Evolutionary conservation across 2,113 vertebrate species (phyloP).

Genomic region (Eolophus roseicapilla): DNA sequence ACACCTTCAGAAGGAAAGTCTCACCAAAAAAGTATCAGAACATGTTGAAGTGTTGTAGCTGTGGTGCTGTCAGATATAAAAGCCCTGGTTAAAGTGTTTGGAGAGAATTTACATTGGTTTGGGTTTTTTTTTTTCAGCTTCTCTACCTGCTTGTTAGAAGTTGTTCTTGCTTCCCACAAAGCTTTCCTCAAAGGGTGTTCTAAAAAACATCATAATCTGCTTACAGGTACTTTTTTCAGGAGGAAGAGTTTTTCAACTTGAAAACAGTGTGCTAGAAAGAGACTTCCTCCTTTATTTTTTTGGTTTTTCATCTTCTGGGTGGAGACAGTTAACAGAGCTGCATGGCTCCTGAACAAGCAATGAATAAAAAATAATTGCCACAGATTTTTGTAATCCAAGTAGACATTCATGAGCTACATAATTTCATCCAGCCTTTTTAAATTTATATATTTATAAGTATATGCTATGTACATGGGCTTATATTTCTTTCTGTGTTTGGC

Average conservation of each 20-base stretch:
- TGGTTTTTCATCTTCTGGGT: background rate
- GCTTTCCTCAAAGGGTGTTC: background rate
- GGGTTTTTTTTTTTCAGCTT: background rate
- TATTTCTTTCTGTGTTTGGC: background rate
- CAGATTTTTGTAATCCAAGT: background rate
- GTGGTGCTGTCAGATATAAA: background rate
- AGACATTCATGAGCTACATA: background rate
- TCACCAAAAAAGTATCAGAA: background rate
- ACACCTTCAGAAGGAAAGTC: background rate
- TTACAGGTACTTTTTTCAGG: background rate
- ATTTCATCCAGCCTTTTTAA: background rate
- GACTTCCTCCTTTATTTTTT: background rate
- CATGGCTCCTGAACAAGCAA: background rate
- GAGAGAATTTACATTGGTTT: background rate
- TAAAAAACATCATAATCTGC: background rate
- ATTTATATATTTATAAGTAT: background rate
- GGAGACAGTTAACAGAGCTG: background rate
- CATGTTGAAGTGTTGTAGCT: accelerated
- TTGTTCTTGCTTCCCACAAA: background rate
- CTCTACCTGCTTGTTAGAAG: background rate
- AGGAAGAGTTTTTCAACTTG: background rate
- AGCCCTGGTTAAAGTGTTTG: background rate
- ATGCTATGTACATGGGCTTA: background rate
- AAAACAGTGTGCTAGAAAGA: background rate
- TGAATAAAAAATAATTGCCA: background rate